phyloP scores from a whole-genome alignment of 2,113 vertebrate genomes.

The Sinocyclocheilus grahami region DNA sequence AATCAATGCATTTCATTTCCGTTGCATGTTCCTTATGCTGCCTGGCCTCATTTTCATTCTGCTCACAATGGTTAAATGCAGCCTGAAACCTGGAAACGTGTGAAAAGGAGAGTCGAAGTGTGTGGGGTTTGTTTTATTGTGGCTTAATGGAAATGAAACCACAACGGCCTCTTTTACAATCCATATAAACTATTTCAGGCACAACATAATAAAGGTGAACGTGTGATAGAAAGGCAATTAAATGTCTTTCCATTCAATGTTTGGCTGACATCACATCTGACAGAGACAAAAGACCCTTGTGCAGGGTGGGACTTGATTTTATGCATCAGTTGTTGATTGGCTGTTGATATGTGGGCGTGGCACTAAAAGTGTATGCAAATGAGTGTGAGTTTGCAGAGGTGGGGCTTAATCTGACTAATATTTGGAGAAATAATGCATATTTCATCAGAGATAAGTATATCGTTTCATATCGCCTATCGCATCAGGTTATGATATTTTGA shows the following conservation, averaged over 20 bases:
- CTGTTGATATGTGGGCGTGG: not conserved
- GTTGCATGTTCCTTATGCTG: not conserved
- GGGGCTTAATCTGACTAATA: not conserved
- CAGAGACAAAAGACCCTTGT: not conserved
- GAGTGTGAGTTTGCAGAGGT: not conserved
- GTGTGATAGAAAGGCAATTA: slow-evolving; percentile 49
- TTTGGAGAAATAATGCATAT: not conserved
- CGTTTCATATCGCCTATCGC: too few species aligned
- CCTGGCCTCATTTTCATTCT: not conserved
- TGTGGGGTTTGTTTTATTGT: slow-evolving; percentile 35
- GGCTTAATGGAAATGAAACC: slow-evolving; percentile 47
- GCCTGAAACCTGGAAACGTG: not conserved
- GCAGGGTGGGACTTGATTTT: not conserved
- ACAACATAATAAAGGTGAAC: slow-evolving; percentile 23
- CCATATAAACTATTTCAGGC: slow-evolving; percentile 43
- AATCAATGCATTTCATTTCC: slow-evolving; percentile 55
- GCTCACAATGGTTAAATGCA: not conserved
- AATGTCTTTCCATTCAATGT: not conserved
- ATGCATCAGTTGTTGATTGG: not conserved
- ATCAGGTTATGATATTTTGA: too few species aligned
- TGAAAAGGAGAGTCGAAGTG: slow-evolving; percentile 33
- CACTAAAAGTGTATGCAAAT: not conserved
- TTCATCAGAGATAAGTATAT: too few species aligned
- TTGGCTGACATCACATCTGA: not conserved
- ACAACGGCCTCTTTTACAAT: slow-evolving; percentile 54